Base-by-base conservation (phyloP, 2,888 invertebrate species). In the Nephrocerus scutellatus region DNA sequence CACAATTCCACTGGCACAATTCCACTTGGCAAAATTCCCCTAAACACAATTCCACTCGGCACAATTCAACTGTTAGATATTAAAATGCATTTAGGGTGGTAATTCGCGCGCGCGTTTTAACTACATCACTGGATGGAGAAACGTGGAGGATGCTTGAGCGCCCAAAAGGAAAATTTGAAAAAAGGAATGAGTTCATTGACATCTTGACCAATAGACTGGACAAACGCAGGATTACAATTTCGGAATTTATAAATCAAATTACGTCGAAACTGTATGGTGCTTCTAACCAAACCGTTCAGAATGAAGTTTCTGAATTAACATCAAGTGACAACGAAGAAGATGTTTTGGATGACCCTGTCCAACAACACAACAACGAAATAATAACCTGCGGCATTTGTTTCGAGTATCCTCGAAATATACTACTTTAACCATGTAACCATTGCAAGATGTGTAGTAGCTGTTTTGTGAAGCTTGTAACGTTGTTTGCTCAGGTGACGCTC, bases 131-230 rank as follows among this genome's bases (percentile, higher is more conserved):
- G 25, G 13, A 37, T 25, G 30, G 25, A 9, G 22, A 31, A 12
- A 25, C 25, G 15, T 31, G 30, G 20, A 37, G 12, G 13, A 31
- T 37, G 26, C 31, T 37, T 30, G 36, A 36, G 30, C 30, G 23
- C 12, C 30, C 36, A 9, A 36, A 24, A 24, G 25, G 8, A 6
- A 37, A 30, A 37, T 25, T 30, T 15, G 19, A 19, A 16, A 30
- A 30, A n/a, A 37, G 30, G 6, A 37, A 37, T 20, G 9, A 19
- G 4, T 30, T 37, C 19, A 37, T 30, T 7, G 18, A 33, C 2
- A 6, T 3, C 12, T 24, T 33, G 10, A 33, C 16, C 3, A 18
- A n/a, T 2, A 33, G 31, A 13, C 37, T 30, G 4, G 25, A 30
- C 31, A 30, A 31, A 20, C 29, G 30, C 5, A 36, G 10, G 9